A percentile compares a stretch with the other conserved stretches of the same genome.
Evolutionary conservation across 2,888 invertebrate species (phyloP).

Genomic region (Pyrocoelia pectoralis): DNA sequence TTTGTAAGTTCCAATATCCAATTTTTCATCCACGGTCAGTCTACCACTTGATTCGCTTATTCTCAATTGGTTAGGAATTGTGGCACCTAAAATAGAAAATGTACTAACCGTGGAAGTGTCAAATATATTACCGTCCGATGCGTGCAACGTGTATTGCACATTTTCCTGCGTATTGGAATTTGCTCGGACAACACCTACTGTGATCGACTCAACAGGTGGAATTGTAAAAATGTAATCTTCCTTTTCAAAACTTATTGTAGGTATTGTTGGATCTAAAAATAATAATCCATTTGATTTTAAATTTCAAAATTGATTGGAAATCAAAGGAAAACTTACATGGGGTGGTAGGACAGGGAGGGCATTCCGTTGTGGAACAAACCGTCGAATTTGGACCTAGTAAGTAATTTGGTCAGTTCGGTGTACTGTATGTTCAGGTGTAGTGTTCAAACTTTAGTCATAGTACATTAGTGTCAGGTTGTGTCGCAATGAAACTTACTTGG

Average conservation of each 20-base stretch:
- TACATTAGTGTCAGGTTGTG: no score
- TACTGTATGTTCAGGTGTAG: no score
- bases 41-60: conserved; percentile 46
- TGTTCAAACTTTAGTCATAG: no score
- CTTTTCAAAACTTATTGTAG: neutral
- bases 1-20: conserved; percentile 55
- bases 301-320: no score
- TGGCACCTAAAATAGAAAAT: neutral
- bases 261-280: neutral
- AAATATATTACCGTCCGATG: neutral
- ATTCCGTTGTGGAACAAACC: no score
- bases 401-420: no score
- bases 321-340: neutral
- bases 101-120: neutral
- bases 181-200: conserved; percentile 14
- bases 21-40: conserved; percentile 55
- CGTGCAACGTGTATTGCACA: conserved; percentile 15
- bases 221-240: conserved; percentile 7
- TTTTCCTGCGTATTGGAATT: conserved; percentile 7
- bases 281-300: neutral
- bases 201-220: neutral
- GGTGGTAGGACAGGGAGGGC: conserved; percentile 13
- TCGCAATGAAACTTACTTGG: no score
- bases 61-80: conserved; percentile 12
- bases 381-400: no score